These are phyloP conservation scores for Caerostris extrusa DNA, from an alignment of 1,140 invertebrate species.

Conservation along the genomic window DNA sequence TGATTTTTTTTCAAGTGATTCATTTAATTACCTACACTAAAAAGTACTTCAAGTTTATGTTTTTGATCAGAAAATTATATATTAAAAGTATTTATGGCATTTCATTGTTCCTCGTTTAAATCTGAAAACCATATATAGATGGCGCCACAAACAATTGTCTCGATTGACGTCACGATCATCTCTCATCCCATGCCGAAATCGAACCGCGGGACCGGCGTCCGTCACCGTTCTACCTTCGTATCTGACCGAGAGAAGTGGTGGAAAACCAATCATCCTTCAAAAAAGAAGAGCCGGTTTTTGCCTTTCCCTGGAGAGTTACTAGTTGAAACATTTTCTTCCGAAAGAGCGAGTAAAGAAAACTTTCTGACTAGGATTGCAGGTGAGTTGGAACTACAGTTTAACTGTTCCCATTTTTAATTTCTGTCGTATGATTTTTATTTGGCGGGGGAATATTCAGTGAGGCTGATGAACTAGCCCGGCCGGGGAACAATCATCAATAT, in stretches of 20 bases:
- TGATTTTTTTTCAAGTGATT: too few species aligned
- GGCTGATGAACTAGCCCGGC: slow-evolving; percentile 25
- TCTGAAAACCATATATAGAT: neutral
- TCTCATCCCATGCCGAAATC: slow-evolving; percentile 23
- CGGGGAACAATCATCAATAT: slow-evolving; percentile 58
- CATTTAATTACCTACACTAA: too few species aligned
- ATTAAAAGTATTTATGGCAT: neutral
- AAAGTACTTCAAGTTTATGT: too few species aligned
- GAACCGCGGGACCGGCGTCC: slow-evolving; percentile 38
- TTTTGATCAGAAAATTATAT: too few species aligned
- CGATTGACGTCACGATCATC: neutral
- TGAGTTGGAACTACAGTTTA: neutral
- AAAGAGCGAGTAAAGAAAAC: neutral
- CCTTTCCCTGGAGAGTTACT: neutral
- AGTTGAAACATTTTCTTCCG: neutral
- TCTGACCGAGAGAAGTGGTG: neutral
- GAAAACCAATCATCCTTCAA: slow-evolving; percentile 15
- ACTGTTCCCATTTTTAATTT: neutral
- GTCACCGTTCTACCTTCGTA: neutral
- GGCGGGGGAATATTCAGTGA: neutral
- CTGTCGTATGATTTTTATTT: neutral
- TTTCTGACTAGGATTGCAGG: neutral
- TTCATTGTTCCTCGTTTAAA: neutral
- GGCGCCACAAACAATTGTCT: neutral
- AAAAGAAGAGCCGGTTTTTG: neutral